Evolutionary conservation across 1,140 invertebrate genomes (phyloP).

Genomic region (Drosophila bocki): DNA sequence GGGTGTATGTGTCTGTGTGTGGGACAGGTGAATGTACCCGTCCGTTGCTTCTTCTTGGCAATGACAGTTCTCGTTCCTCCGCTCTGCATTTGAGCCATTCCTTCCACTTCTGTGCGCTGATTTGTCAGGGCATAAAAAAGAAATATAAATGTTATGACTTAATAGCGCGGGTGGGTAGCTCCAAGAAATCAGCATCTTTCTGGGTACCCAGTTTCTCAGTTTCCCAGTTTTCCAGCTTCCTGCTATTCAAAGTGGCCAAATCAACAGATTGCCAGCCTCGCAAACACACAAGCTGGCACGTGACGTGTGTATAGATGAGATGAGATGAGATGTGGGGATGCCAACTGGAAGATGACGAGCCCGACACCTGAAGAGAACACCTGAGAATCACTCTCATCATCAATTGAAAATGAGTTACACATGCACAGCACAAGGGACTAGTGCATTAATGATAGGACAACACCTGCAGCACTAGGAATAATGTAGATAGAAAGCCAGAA

Average conservation of each 20-base stretch:
- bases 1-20: constrained; percentile 22
- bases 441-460: constrained; percentile 11
- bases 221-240: not conserved
- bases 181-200: constrained; percentile 13
- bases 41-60: constrained; percentile 40
- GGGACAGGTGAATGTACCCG: constrained; percentile 66
- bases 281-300: constrained; percentile 5
- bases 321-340: constrained; percentile 30
- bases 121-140: constrained; percentile 50
- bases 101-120: constrained; percentile 35
- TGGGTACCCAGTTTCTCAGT: not conserved
- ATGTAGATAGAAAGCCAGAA: not conserved
- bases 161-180: constrained; percentile 2
- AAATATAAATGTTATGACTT: constrained; percentile 54
- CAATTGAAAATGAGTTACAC: constrained; percentile 17
- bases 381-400: constrained; percentile 25
- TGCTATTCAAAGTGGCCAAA: constrained; percentile 47
- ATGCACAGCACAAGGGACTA: not conserved
- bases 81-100: constrained; percentile 13
- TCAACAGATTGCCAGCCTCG: constrained; percentile 46
- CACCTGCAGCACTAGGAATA: not conserved
- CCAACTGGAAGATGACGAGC: constrained; percentile 11
- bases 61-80: constrained; percentile 36
- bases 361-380: constrained; percentile 4
- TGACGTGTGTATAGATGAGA: constrained; percentile 14